Evolutionary conservation across 1,140 invertebrate genomes (phyloP).

Genomic region (Drosophila kikkawai): DNA sequence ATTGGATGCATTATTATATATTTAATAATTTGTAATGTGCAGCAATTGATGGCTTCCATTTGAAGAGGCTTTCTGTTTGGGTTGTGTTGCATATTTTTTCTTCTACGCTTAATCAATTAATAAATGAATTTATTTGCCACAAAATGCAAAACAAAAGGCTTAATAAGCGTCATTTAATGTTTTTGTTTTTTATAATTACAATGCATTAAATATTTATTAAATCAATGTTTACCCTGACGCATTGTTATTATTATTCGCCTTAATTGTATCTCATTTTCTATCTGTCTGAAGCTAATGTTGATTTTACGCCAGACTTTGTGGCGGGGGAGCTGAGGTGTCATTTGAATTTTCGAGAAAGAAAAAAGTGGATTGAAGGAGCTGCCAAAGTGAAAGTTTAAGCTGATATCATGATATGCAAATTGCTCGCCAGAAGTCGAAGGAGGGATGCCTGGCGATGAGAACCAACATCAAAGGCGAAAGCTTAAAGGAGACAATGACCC

Average conservation of each 20-base stretch:
- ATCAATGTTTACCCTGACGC: conserved; percentile 48
- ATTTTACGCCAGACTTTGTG: conserved; percentile 5
- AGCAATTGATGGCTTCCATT: conserved; percentile 55
- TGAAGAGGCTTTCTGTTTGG: conserved; percentile 11
- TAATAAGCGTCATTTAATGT: conserved; percentile 63
- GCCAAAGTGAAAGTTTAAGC: conserved; percentile 65
- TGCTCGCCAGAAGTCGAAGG: conserved; percentile 48
- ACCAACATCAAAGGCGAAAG: conserved; percentile 50
- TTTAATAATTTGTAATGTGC: conserved; percentile 68
- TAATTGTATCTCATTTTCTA: conserved; percentile 16
- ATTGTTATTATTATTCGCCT: conserved; percentile 26
- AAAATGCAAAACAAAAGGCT: conserved; percentile 60
- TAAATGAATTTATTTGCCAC: conserved; percentile 73
- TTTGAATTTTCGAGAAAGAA: conserved; percentile 48
- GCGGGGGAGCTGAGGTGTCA: conserved; percentile 10
- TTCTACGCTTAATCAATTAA: conserved; percentile 56
- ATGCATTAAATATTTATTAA: conserved; percentile 74
- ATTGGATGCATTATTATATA: conserved; percentile 54
- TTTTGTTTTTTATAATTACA: conserved; percentile 53
- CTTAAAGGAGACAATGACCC: conserved; percentile 52
- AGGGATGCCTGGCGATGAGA: conserved; percentile 23
- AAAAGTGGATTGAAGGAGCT: conserved; percentile 41
- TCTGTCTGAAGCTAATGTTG: conserved; percentile 9
- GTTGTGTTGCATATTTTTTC: conserved; percentile 3
- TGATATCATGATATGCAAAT: conserved; percentile 82